Evolutionary conservation across 1,140 invertebrate species (phyloP), one percentile per base, ranked within the genome.

Genomic region (Wasmannia auropunctata): DNA sequence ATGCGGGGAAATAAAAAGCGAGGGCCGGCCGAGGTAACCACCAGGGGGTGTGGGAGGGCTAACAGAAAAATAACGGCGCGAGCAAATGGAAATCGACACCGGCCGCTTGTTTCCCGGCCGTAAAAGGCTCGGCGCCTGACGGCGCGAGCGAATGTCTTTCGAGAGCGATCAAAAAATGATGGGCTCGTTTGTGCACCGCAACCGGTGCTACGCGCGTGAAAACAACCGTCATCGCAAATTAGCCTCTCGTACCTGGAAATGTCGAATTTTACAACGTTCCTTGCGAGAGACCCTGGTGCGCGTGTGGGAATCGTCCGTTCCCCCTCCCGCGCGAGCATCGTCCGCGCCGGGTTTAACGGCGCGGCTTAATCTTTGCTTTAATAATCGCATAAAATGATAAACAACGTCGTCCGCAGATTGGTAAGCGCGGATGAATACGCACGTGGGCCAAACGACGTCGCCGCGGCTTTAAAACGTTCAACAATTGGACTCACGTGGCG

Each of bases 401-500:
- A 67, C 22, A 75, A 67, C 76, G 14, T 16, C 56, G 85, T 56
- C 65, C 70, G 40, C 75, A 31, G 69, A 88, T 69, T 87, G 19
- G 60, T 89, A 85, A 65, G 58, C 80, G 60, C 51, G 46, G 54
- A 56, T 22, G 60, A 46, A 67, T 51, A 40, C 49, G 28, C 31
- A 65, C 51, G 60, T 75, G 19, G 46, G 65, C 51, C 14, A 40
- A 40, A 69, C 77, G 79, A 51, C 74, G 87, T 25, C 49, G 19
- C n/a, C 49, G 31, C 19, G 80, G 75, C 63, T 92, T 86, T 91
- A 91, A 93, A 93, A 91, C 88, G 91, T 49, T 90, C 92, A 77
- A 91, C 93, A 91, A 91, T 93, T 92, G 91, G 90, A 92, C 91
- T 93, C 93, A 90, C 90, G 90, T 90, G 93, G 88, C 86, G 88